Evolutionary conservation across 1,140 invertebrate genomes (phyloP).

Genomic region (Bombus cullumanus): DNA sequence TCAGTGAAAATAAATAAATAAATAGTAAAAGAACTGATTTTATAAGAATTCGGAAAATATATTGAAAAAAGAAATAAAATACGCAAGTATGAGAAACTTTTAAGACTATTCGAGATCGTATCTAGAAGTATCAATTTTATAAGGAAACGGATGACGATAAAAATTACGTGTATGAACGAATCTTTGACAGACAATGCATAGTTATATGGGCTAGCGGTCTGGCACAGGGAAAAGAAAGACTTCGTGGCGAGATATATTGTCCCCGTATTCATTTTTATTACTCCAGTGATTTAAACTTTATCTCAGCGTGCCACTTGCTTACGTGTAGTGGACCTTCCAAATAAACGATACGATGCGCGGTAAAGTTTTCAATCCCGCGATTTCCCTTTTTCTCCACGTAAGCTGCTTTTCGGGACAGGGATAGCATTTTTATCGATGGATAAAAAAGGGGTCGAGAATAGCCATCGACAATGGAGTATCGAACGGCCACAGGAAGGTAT

Average conservation of each 20-base stretch:
- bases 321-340: slow-evolving; percentile 39
- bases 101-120: neutral
- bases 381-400: slow-evolving; percentile 26
- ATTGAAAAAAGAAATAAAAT: neutral
- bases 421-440: slow-evolving; percentile 32
- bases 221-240: neutral
- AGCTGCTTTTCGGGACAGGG: slow-evolving; percentile 31
- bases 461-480: neutral
- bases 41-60: neutral
- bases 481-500: neutral
- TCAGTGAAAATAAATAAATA: neutral
- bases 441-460: slow-evolving; percentile 9
- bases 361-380: slow-evolving; percentile 38
- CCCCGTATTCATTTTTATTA: slow-evolving; percentile 24
- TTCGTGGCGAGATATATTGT: slow-evolving; percentile 19
- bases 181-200: neutral
- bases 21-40: neutral
- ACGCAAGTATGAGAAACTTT: neutral
- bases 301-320: slow-evolving; percentile 31
- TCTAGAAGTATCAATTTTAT: neutral
- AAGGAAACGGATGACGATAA: neutral
- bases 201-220: neutral
- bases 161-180: neutral
- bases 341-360: slow-evolving; percentile 38
- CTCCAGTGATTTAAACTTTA: slow-evolving; percentile 48